These are phyloP conservation scores for Distichodus sexfasciatus DNA, from an alignment of 2,797 vertebrate species.

Conservation along the genomic window DNA sequence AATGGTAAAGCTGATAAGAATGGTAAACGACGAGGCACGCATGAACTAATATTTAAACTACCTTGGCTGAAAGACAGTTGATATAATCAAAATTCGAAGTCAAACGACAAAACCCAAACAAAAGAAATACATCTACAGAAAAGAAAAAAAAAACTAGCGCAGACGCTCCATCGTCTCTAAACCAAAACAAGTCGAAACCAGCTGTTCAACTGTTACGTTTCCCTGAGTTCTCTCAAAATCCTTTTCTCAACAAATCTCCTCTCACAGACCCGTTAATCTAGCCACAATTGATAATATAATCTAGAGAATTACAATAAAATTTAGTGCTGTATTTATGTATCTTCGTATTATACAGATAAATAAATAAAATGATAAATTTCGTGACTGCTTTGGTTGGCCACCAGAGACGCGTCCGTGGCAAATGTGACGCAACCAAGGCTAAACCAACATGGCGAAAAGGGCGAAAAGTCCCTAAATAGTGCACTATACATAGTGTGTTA, in stretches of 20 bases:
- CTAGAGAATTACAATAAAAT: too few species aligned
- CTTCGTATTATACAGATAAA: neutral
- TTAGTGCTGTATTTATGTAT: neutral
- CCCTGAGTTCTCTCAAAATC: neutral
- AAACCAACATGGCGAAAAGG: neutral
- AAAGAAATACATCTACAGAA: neutral
- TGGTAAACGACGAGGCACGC: too few species aligned
- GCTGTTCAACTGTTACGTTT: slow-evolving; percentile 13
- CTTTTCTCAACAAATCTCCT: neutral
- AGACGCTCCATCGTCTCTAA: neutral
- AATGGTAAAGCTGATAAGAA: too few species aligned
- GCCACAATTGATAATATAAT: too few species aligned
- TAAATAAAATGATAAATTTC: neutral
- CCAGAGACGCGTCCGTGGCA: slow-evolving; percentile 44
- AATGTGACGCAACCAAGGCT: slow-evolving; percentile 28
- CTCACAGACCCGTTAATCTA: neutral
- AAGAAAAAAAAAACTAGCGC: neutral
- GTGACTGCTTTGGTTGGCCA: slow-evolving; percentile 21
- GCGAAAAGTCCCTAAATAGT: too few species aligned
- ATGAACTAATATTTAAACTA: neutral
- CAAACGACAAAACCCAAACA: neutral
- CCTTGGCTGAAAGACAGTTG: neutral
- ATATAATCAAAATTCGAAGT: neutral
- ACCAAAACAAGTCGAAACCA: slow-evolving; percentile 35
- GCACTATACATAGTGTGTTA: too few species aligned